Conservation (phyloP, 2,797 vertebrate species). For the Picus viridis region DNA sequence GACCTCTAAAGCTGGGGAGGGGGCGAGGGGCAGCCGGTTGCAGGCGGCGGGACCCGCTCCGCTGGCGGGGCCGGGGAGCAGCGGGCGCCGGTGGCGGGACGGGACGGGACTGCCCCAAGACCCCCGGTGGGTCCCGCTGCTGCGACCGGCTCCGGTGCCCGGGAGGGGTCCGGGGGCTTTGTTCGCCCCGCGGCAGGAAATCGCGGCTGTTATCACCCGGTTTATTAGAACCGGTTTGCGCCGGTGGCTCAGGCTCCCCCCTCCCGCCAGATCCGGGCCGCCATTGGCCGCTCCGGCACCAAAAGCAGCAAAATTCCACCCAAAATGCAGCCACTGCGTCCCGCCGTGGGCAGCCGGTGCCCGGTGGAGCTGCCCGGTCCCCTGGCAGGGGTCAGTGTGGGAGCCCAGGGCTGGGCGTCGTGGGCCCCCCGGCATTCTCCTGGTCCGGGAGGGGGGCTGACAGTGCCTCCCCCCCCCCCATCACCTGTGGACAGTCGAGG, state of each 20-base stretch:
- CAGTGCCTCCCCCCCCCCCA: not conserved
- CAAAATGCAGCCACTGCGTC: not conserved
- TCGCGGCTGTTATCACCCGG: not conserved
- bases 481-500: not conserved
- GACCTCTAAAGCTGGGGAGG: not conserved
- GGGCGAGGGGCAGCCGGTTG: not conserved
- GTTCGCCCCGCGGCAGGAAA: not conserved
- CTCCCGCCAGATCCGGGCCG: not conserved
- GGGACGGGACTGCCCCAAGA: not conserved
- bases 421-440: not conserved
- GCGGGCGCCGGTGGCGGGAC: not conserved
- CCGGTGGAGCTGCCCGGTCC: not conserved
- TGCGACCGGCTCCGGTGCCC: not conserved
- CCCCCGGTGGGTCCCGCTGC: not conserved
- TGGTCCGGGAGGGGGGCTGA: not conserved
- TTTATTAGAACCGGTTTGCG: conserved; percentile 26
- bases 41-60: no score
- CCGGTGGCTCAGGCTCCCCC: not conserved
- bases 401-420: not conserved
- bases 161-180: not conserved
- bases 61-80: no score
- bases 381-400: not conserved
- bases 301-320: not conserved
- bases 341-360: not conserved
- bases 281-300: not conserved